Evolutionary conservation across 2,888 invertebrate genomes (phyloP).

Genomic region (Neoascia interrupta): DNA sequence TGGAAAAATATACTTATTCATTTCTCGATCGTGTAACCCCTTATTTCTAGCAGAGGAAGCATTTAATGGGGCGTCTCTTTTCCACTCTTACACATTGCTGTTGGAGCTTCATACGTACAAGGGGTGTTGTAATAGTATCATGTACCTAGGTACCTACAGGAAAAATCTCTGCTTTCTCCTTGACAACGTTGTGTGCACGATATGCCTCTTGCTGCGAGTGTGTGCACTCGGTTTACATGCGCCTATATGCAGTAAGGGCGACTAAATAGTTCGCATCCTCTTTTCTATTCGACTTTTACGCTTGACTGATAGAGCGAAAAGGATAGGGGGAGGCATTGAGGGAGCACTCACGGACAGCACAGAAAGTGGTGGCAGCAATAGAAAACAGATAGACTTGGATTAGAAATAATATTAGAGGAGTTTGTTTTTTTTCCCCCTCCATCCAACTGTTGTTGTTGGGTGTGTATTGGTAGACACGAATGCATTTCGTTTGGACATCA

Average conservation of each 20-base stretch:
- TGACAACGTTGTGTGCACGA: neutral
- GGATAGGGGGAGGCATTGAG: slow-evolving; percentile 50
- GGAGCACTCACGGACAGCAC: neutral
- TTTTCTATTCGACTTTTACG: slow-evolving; percentile 66
- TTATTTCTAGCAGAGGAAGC: slow-evolving; percentile 34
- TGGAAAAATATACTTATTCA: slow-evolving; percentile 9
- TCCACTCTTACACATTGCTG: too few relatives aligned
- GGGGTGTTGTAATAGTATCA: slow-evolving; percentile 30
- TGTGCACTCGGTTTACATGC: slow-evolving; percentile 17
- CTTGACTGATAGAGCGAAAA: slow-evolving; percentile 69
- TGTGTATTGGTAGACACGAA: slow-evolving; percentile 5
- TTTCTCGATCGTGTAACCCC: slow-evolving; percentile 46
- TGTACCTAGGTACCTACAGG: slow-evolving; percentile 30
- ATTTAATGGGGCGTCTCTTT: slow-evolving; percentile 51
- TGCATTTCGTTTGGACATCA: slow-evolving; percentile 6
- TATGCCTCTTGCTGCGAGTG: slow-evolving; percentile 3
- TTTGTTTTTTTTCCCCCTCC: too few relatives aligned
- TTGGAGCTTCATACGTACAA: too few relatives aligned
- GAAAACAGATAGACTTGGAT: slow-evolving; percentile 11
- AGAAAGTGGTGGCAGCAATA: slow-evolving; percentile 32
- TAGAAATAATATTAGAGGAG: slow-evolving; percentile 49
- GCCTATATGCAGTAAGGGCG: slow-evolving; percentile 34
- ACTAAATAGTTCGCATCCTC: slow-evolving; percentile 59
- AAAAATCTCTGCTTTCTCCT: slow-evolving; percentile 68
- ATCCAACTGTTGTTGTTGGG: too few relatives aligned